phyloP scores from a whole-genome alignment of 2,797 vertebrate species.

The Rhinogobio ventralis region DNA sequence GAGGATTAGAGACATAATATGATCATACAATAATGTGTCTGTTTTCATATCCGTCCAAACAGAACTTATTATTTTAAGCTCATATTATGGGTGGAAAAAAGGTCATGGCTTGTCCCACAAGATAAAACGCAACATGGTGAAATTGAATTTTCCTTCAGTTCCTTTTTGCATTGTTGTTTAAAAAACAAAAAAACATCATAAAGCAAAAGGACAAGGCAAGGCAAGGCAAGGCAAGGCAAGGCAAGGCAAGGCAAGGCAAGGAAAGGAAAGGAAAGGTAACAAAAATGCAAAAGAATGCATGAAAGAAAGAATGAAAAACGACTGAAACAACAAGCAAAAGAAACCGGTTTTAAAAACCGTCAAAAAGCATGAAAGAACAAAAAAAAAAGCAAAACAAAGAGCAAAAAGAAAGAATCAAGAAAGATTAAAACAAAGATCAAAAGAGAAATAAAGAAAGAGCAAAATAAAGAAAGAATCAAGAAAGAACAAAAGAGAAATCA shows the following conservation, averaged over 20 bases:
- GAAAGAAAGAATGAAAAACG: background rate
- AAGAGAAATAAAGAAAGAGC: background rate
- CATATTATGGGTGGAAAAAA: slow-evolving; percentile 7
- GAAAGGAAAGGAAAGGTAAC: background rate
- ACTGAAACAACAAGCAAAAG: background rate
- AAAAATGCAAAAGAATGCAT: background rate
- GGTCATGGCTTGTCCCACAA: slow-evolving; percentile 20
- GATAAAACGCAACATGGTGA: slow-evolving; percentile 23
- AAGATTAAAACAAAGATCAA: background rate
- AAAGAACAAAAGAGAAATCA: background rate
- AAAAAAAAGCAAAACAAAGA: background rate
- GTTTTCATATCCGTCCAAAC: slow-evolving; percentile 3
- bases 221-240: background rate
- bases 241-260: no score
- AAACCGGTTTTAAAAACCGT: background rate
- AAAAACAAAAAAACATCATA: background rate
- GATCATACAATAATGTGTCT: slow-evolving; percentile 10
- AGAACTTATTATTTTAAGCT: slow-evolving; percentile 23
- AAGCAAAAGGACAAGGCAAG: background rate
- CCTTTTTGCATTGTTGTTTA: background rate
- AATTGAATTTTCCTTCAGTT: slow-evolving; percentile 20
- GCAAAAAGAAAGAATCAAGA: background rate
- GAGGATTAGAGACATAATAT: slow-evolving; percentile 5
- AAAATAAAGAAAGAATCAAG: background rate
- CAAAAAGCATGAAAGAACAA: background rate